Evolutionary conservation across 2,888 invertebrate species (phyloP).

Genomic region (Frankliniella intonsa): DNA sequence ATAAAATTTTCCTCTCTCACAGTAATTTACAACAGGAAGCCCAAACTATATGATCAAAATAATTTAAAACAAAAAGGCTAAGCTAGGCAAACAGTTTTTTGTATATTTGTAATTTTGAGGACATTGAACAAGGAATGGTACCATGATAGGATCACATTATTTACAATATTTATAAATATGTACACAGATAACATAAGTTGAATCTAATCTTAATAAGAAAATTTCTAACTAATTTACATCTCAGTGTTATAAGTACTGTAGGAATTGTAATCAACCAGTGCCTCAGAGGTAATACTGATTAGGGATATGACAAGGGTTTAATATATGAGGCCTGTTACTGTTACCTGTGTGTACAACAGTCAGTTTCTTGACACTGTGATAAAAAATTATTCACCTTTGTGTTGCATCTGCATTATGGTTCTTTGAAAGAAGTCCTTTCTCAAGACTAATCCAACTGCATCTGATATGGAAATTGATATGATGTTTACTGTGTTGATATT

Average conservation of each 20-base stretch:
- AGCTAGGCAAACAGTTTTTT: neutral
- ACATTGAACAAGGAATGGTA: conserved; percentile 17
- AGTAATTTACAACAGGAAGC: conserved; percentile 19
- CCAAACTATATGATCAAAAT: neutral
- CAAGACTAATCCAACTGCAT: neutral
- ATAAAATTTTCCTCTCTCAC: conserved; percentile 8
- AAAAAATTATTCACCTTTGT: neutral
- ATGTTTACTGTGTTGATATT: neutral
- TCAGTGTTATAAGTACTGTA: conserved; percentile 5
- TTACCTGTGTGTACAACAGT: neutral
- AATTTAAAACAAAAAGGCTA: neutral
- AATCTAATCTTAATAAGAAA: conserved; percentile 8
- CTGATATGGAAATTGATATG: conserved; percentile 14
- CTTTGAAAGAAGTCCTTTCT: neutral
- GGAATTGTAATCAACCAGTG: neutral
- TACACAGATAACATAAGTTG: neutral
- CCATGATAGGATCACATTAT: conserved; percentile 7
- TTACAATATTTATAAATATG: neutral
- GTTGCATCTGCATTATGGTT: neutral
- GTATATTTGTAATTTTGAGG: neutral
- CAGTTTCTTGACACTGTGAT: neutral
- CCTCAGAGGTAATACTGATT: neutral
- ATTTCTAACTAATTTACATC: neutral
- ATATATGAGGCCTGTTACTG: neutral
- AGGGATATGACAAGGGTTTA: neutral